Base-by-base conservation (phyloP, 2,113 vertebrate genomes). In the Rutilus rutilus region DNA sequence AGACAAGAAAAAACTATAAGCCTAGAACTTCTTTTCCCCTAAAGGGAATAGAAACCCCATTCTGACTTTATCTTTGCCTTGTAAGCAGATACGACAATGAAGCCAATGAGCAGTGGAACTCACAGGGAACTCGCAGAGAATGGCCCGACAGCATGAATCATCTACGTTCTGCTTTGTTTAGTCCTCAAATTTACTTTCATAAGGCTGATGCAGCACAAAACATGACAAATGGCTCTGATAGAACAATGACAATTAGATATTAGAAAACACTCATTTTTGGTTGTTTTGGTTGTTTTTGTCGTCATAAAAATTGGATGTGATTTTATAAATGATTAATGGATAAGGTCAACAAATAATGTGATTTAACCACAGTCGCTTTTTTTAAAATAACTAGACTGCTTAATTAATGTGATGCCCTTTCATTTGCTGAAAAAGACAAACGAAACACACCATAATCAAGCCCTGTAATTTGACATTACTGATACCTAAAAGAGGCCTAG, bases 61-160 rank as follows among this genome's bases (percentile, higher is more conserved):
- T 77, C 80, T 25, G 59, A 71, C 69, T 76, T 76, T 81, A 65
- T 88, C 45, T 83, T 64, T 79, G 54, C 54, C 64, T 86, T 83
- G 77, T 33, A 80, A 86, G 67, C 73, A 86, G 36, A 80, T 30
- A 82, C 25, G 25, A 71, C 57, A 82, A 75, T 67, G 59, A 33
- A 86, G 45, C 71, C 79, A 76, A 45, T 36, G 59, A 64, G 78
- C 23, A 73, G 47, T 84, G 65, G 75, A 79, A 62, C 36, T 74
- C 17, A 1, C 25, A 73, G 25, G 65, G 75, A 78, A 62, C 36
- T 74, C 11, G 2, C 27, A 73, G 36, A 47, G 5, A 82, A 69
- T 30, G 62, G 21, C 64, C 45, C 47, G 3, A 39, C 2, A 21
- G 52, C 36, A 71, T 62, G 36, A 87, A 27, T 69, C 47, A 83